A percentile compares a stretch with the other conserved stretches of the same genome.
phyloP scores from a whole-genome alignment of 2,888 invertebrate species.

The Cerceris ruficornis region DNA sequence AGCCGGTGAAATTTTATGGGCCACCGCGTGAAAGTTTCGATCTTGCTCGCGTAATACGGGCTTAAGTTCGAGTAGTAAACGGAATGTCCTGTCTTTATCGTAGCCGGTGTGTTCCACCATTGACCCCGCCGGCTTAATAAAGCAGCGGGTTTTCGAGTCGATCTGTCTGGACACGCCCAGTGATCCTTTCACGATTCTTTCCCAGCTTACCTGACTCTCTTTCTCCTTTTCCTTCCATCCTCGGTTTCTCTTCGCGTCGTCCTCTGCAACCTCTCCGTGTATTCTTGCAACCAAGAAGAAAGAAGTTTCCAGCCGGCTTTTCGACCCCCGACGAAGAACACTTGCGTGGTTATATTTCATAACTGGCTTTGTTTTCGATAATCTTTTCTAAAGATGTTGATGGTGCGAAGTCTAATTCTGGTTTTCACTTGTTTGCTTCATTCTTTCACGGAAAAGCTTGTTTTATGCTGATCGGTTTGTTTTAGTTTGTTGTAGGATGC shows the following conservation, averaged over 20 bases:
- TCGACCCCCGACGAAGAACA: slow-evolving; percentile 15
- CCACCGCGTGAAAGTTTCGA: slow-evolving; percentile 30
- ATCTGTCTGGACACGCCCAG: slow-evolving; percentile 70
- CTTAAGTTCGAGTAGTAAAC: slow-evolving; percentile 45
- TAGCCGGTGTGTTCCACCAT: slow-evolving; percentile 51
- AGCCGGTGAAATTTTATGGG: slow-evolving; percentile 16
- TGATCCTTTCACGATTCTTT: slow-evolving; percentile 73
- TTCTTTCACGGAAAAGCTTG: too few relatives aligned
- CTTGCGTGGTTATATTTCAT: background rate
- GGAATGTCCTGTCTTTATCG: slow-evolving; percentile 60
- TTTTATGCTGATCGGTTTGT: too few relatives aligned
- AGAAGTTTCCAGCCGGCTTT: slow-evolving; percentile 41
- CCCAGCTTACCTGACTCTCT: slow-evolving; percentile 52
- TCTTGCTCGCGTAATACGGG: slow-evolving; percentile 34
- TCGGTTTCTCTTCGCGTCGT: slow-evolving; percentile 31
- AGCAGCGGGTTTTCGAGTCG: slow-evolving; percentile 71
- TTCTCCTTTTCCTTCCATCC: slow-evolving; percentile 41
- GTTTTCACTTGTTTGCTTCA: too few relatives aligned
- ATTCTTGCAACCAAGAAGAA: slow-evolving; percentile 40
- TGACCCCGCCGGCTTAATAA: slow-evolving; percentile 68
- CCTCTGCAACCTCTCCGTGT: slow-evolving; percentile 34
- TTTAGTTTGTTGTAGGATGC: too few relatives aligned
- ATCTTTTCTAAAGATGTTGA: too few relatives aligned
- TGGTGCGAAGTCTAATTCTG: too few relatives aligned
- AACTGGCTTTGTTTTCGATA: slow-evolving; percentile 13